A percentile compares a stretch with the other conserved stretches of the same genome.
Evolutionary conservation across 2,113 vertebrate genomes (phyloP).

Genomic region (Chrysemys picta): DNA sequence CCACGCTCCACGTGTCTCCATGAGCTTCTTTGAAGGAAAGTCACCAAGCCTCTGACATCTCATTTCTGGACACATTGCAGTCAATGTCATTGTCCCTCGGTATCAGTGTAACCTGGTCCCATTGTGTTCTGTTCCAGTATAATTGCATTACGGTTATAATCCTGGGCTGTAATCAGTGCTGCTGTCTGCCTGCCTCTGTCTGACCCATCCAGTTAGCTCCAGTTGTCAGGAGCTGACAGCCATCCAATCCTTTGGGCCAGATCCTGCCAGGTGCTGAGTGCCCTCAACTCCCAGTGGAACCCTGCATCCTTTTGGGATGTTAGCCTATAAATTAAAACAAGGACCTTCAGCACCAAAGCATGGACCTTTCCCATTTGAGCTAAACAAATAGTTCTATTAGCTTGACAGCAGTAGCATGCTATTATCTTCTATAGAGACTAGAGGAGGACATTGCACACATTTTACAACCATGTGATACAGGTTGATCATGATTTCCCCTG

Average conservation of each 20-base stretch:
- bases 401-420: neutral
- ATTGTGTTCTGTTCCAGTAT: neutral
- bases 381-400: neutral
- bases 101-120: neutral
- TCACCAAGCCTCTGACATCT: neutral
- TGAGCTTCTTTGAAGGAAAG: neutral
- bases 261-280: neutral
- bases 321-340: neutral
- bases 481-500: neutral
- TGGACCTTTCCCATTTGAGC: neutral
- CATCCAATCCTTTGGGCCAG: neutral
- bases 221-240: neutral
- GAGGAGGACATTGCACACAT: conserved; percentile 22
- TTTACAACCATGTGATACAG: neutral
- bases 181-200: neutral
- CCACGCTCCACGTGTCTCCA: neutral
- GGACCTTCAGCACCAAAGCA: accelerated
- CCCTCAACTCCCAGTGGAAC: neutral
- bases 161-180: neutral
- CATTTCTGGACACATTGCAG: neutral
- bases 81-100: neutral
- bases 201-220: neutral
- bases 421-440: conserved; percentile 15
- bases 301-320: neutral
- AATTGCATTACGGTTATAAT: neutral